Evolutionary conservation across 2,797 vertebrate species (phyloP), one percentile per base, ranked within the genome.

Genomic region (Oophaga sylvatica): DNA sequence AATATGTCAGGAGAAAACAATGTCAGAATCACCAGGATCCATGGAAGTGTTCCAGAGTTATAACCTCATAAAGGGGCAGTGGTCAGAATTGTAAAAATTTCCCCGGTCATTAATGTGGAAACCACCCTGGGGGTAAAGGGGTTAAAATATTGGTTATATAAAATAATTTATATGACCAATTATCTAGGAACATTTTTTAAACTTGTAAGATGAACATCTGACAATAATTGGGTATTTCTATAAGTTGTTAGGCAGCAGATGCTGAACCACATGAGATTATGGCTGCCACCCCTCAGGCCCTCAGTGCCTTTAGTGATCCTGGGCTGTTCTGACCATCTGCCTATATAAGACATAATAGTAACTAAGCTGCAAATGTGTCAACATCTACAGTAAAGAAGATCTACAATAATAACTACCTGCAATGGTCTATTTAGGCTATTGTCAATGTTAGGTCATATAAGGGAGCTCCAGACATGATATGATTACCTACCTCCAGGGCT

Each of bases 251-350:
- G 13, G 59, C 6, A 56, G 59, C 79, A 80, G 79, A 80, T 80
- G 79, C 20, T 80, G 35, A 22, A 41, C 20, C 79, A 80, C 63
- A 80, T 80, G 79, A 80, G 59, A 80, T 41, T 80, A 80, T 63
- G 62, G 59, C 59, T 80, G 59, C 60, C 5, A 63, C 16, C 31
- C 79, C 31, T 62, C 31, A 63, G 78, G 78, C 59, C 59, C 1
- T 62, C 35, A 41, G 29, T 80, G 78, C 78, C 35, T 80, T 41
- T 80, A 80, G 29, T 9, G 22, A 41, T 80, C 17, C 57, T 80
- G 57, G 41, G 29, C 29, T 80, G 57, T 80, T 41, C 60, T 35
- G 78, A 80, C 78, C 78, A 80, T 80, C 78, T 80, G 78, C 78
- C 79, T 41, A 41, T 29, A 63, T 20, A 80, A 35, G 35, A 1